Evolutionary conservation across 2,888 invertebrate genomes (phyloP).

Genomic region (Cotesia congregata): DNA sequence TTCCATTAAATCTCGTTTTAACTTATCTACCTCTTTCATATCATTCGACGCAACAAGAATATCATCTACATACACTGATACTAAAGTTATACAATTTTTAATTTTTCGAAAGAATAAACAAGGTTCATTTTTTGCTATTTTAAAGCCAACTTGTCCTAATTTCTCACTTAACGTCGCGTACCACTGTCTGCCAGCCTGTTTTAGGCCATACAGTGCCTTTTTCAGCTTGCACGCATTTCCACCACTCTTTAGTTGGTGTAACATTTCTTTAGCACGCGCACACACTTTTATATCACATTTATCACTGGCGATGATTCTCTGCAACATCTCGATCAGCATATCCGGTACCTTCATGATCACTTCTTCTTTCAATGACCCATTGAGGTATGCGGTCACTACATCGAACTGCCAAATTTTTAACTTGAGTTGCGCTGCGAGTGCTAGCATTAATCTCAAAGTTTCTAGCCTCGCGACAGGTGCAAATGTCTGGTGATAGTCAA

Average conservation of each 20-base stretch:
- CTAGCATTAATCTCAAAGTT: conserved; percentile 28
- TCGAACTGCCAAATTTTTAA: conserved; percentile 38
- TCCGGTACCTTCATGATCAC: conserved; percentile 36
- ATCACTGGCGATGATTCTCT: neutral
- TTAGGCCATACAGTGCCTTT: conserved; percentile 47
- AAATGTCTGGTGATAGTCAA: conserved; percentile 29
- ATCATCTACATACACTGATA: conserved; percentile 46
- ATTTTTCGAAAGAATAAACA: conserved; percentile 28
- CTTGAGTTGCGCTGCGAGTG: conserved; percentile 20
- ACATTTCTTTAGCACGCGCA: conserved; percentile 31
- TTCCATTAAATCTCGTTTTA: conserved; percentile 21
- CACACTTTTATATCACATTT: neutral
- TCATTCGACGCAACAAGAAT: conserved; percentile 37
- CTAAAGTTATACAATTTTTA: conserved; percentile 14
- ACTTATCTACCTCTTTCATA: neutral
- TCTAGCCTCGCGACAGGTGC: conserved; percentile 34
- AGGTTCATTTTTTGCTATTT: conserved; percentile 26
- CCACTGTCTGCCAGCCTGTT: conserved; percentile 47
- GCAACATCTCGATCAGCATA: conserved; percentile 25
- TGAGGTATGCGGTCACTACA: conserved; percentile 40
- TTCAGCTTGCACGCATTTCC: conserved; percentile 34
- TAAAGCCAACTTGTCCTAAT: conserved; percentile 31
- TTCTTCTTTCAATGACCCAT: conserved; percentile 35
- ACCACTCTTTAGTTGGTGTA: conserved; percentile 25
- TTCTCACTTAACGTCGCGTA: conserved; percentile 32